Base-by-base conservation (phyloP, 2,797 vertebrate species). In the Podargus strigoides region DNA sequence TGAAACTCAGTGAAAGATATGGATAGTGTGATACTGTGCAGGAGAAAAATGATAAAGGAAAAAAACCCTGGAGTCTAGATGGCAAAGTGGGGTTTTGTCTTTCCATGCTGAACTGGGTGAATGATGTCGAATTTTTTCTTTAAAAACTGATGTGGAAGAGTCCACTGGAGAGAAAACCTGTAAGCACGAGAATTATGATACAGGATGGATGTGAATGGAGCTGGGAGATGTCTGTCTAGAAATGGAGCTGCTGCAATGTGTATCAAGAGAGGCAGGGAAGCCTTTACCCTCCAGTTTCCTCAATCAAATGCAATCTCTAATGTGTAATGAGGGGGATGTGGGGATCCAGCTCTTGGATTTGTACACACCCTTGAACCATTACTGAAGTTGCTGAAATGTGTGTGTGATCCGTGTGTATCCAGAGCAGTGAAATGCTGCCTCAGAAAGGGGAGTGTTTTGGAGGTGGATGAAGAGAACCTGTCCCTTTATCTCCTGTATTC, bases 311-410 rank as follows among this genome's bases (percentile, higher is more conserved):
- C 14, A 14, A 49, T 79, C 44, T 53, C 1, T n/a, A 21, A 28
- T 55, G 18, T 41, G 12, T 23, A 41, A 14, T 5, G 7, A 27
- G 10, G 55, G 62, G 14, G 28, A n/a, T 6, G 4, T 1, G 1
- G 37, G 60, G 32, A n/a, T 50, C 42, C n/a, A 41, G 3, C 28
- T 41, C 32, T 19, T 24, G 49, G 15, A 39, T 66, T 49, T 15
- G 5, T 36, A 5, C 6, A 19, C 12, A 11, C 1, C 0, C 27
- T 58, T 20, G 50, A 52, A 56, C 49, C 24, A 0, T 41, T 30
- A 9, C n/a, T 84, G 67, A 28, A 21, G 32, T 27, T 36, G 36
- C n/a, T 34, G 42, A 62, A 42, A 23, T 3, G 47, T 27, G 34
- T 27, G 34, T 1, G 3, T n/a, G 52, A 6, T 21, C 36, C 13